Conservation (phyloP, 1,140 invertebrate genomes). For the Trichonephila clavipes region DNA sequence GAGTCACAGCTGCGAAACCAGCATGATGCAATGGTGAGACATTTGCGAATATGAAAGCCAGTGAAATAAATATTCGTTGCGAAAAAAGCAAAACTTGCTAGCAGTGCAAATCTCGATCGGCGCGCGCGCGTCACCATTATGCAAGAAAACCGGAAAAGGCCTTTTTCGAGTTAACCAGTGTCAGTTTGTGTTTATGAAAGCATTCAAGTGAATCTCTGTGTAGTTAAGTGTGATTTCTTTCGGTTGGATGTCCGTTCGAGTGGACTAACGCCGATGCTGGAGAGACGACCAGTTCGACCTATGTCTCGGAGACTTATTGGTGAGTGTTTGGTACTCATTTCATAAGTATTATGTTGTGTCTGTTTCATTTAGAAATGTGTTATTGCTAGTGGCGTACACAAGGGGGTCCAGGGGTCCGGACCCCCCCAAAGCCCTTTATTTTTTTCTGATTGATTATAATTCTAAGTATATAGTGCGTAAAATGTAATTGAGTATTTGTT, state of each 20-base stretch:
- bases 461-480: too few relatives aligned
- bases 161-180: not conserved
- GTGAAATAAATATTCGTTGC: not conserved
- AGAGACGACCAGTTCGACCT: slow-evolving; percentile 42
- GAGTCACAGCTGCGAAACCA: not conserved
- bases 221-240: not conserved
- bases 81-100: not conserved
- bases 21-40: not conserved
- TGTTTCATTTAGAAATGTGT: too few relatives aligned
- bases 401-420: too few relatives aligned
- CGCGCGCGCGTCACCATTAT: not conserved
- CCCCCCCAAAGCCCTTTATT: too few relatives aligned
- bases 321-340: slow-evolving; percentile 14
- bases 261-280: slow-evolving; percentile 45
- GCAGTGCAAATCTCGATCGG: not conserved
- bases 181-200: not conserved
- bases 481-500: too few relatives aligned
- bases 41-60: not conserved
- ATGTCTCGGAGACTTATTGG: slow-evolving; percentile 58
- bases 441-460: too few relatives aligned
- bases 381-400: too few relatives aligned
- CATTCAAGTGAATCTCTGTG: slow-evolving; percentile 23
- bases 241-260: slow-evolving; percentile 31
- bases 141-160: slow-evolving; percentile 15
- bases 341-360: too few relatives aligned